Evolutionary conservation across 2,797 vertebrate genomes (phyloP).

Genomic region (Saxicola maurus): DNA sequence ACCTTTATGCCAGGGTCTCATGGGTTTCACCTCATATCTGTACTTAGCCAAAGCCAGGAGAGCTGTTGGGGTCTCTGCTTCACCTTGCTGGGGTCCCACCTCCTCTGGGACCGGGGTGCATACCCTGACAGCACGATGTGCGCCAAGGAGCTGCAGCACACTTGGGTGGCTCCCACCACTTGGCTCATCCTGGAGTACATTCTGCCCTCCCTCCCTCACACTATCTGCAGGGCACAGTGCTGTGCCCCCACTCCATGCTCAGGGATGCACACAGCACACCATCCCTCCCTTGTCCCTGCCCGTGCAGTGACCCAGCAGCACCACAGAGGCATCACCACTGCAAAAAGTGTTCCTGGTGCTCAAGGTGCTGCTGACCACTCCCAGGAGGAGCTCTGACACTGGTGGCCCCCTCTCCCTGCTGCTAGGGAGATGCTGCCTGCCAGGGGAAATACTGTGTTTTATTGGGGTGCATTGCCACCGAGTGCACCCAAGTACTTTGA

Average conservation of each 20-base stretch:
- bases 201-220: neutral
- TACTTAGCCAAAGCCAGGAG: neutral
- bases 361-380: rapidly evolving
- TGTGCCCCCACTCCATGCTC: rapidly evolving
- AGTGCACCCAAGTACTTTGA: neutral
- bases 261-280: too few species aligned
- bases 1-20: rapidly evolving
- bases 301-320: rapidly evolving
- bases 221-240: neutral
- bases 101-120: neutral
- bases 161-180: neutral
- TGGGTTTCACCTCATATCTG: neutral
- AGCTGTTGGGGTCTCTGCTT: neutral
- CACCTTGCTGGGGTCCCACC: rapidly evolving
- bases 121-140: too few species aligned
- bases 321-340: rapidly evolving
- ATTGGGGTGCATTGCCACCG: neutral
- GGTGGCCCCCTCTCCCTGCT: rapidly evolving
- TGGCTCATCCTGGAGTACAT: neutral
- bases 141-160: neutral
- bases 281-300: neutral
- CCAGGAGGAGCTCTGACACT: rapidly evolving
- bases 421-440: neutral
- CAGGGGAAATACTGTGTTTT: neutral
- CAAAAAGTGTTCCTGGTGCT: neutral